Conservation (phyloP, 1,140 invertebrate genomes). For the Panagrolaimus sp. region DNA sequence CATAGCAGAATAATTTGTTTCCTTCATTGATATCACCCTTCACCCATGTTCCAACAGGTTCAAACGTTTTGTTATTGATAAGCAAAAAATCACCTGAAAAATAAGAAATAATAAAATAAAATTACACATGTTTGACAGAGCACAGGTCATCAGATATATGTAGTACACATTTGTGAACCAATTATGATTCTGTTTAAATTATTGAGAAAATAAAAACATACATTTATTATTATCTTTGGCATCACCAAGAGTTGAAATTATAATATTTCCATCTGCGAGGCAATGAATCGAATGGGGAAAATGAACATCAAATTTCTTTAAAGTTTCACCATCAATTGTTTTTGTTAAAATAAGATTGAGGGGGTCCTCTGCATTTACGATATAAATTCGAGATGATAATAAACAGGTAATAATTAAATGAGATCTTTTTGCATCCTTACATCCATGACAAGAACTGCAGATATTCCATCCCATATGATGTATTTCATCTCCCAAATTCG, state of each 20-base stretch:
- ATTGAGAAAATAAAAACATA: conserved; percentile 24
- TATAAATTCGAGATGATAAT: conserved; percentile 35
- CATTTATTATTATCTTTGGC: conserved; percentile 69
- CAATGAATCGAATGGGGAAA: conserved; percentile 90
- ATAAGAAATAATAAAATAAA: background rate
- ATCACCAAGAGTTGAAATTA: conserved; percentile 89
- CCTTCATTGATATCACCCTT: conserved; percentile 37
- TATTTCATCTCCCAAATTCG: conserved; percentile 40
- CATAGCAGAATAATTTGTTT: conserved; percentile 64
- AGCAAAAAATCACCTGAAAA: conserved; percentile 76
- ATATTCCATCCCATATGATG: conserved; percentile 45
- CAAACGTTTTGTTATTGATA: conserved; percentile 76
- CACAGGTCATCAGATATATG: too few species aligned
- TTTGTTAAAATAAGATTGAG: conserved; percentile 21
- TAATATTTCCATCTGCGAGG: conserved; percentile 79
- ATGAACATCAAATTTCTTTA: conserved; percentile 71
- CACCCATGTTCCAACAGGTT: conserved; percentile 67
- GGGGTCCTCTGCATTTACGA: conserved; percentile 28
- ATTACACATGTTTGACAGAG: too few species aligned
- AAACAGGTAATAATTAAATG: conserved; percentile 41
- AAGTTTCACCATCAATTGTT: conserved; percentile 65
- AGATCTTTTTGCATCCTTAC: conserved; percentile 5
- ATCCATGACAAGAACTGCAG: conserved; percentile 34
- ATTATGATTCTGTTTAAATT: conserved; percentile 17
- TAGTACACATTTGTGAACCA: too few species aligned